Evolutionary conservation across 2,888 invertebrate species (phyloP).

Genomic region (Altica lythri): DNA sequence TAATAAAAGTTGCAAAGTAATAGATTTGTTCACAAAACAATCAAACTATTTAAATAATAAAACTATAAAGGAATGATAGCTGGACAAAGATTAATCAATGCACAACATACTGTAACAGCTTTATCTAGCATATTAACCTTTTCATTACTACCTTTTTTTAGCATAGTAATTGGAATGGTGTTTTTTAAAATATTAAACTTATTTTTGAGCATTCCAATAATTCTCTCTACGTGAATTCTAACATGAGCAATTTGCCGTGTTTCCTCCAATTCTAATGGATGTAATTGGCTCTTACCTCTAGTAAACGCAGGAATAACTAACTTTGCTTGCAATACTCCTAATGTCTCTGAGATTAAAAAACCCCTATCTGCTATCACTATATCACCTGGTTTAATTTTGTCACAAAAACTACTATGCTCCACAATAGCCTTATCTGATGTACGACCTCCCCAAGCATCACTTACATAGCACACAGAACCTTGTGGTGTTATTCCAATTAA

Average conservation of each 20-base stretch:
- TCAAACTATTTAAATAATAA: too few relatives aligned
- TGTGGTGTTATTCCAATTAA: too few relatives aligned
- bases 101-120: conserved; percentile 14
- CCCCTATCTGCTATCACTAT: conserved; percentile 35
- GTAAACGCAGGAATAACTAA: conserved; percentile 35
- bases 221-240: conserved; percentile 15
- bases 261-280: conserved; percentile 33
- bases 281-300: conserved; percentile 36
- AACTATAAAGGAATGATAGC: not conserved
- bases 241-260: conserved; percentile 36
- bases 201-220: conserved; percentile 6
- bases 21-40: too few relatives aligned
- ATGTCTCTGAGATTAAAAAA: conserved; percentile 33
- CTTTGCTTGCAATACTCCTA: conserved; percentile 27
- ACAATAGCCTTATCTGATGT: too few relatives aligned
- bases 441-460: too few relatives aligned
- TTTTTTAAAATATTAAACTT: conserved; percentile 9
- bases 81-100: conserved; percentile 11
- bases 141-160: conserved; percentile 1
- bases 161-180: conserved; percentile 13
- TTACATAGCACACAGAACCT: too few relatives aligned
- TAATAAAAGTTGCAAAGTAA: too few relatives aligned
- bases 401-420: too few relatives aligned
- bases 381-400: too few relatives aligned
- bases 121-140: conserved; percentile 11